Evolutionary conservation across 2,113 vertebrate species (phyloP).

Genomic region (Anoplopoma fimbria): DNA sequence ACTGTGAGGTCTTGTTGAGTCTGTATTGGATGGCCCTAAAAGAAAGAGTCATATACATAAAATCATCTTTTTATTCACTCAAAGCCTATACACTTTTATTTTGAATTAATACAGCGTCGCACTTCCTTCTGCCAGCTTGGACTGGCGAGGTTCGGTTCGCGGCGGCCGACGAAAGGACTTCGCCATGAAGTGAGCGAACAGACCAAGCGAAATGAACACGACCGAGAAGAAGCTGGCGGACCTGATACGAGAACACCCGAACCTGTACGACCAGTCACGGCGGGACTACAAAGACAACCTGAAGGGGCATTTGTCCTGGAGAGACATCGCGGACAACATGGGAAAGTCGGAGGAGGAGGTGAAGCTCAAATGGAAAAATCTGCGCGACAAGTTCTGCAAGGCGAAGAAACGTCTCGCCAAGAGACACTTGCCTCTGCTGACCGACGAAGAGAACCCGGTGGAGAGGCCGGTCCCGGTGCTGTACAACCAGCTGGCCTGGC

Average conservation of each 20-base stretch:
- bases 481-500: constrained; percentile 65
- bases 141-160: constrained; percentile 32
- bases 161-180: constrained; percentile 53
- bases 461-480: constrained; percentile 59
- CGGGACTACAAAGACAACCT: constrained; percentile 66
- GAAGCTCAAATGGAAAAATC: constrained; percentile 70
- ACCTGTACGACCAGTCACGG: constrained; percentile 61
- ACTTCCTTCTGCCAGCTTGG: constrained; percentile 42
- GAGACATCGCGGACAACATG: constrained; percentile 58
- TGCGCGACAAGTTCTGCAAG: constrained; percentile 75
- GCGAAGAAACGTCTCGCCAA: constrained; percentile 69
- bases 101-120: constrained; percentile 25
- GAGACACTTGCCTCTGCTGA: constrained; percentile 29
- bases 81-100: constrained; percentile 43
- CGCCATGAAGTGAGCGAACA: constrained; percentile 20
- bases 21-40: neutral
- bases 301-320: constrained; percentile 57
- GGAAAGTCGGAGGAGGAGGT: constrained; percentile 63
- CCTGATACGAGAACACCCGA: constrained; percentile 57
- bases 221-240: constrained; percentile 60
- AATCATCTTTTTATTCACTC: neutral
- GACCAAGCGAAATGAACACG: constrained; percentile 49
- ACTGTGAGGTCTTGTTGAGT: neutral
- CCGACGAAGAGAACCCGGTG: constrained; percentile 39
- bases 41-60: too few relatives aligned